Evolutionary conservation across 2,797 vertebrate genomes (phyloP), one percentile per base, ranked within the genome.

Genomic region (Macroramphosus scolopax): DNA sequence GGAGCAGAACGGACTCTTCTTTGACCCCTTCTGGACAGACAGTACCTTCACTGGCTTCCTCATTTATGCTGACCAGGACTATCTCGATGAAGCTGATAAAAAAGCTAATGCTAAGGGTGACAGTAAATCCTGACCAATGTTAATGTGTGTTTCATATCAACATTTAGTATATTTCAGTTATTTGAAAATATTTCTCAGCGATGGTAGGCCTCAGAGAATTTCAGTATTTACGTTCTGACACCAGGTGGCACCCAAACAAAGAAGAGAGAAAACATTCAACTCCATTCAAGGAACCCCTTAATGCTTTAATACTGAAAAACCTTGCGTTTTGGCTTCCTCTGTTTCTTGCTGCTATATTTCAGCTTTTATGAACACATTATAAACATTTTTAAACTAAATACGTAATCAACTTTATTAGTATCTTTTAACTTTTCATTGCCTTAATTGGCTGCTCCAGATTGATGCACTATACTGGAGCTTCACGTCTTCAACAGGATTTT

Each of bases 21-120:
- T 94, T 5, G 96, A 99, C 78, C 95, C 95, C 1, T 97, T 94
- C 80, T 97, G 96, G 95, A 95, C 95, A 5, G 97, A 99, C 81
- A 97, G 96, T 74, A 90, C 95, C 36, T 99, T 99, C 75, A 97
- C 95, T 0, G 96, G 97, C 29, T 98, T 98, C 63, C 92, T 99
- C 17, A 93, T 99, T 72, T 98, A 96, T 0, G 88, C 94, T 0
- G 93, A 99, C 51, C 90, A 92, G 74, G 89, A 89, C 14, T 89
- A 88, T 82, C 81, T 92, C 47, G 89, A 75, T 12, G 88, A 92
- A 61, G 67, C 87, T 8, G 92, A 93, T 37, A 71, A 33, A 5
- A 86, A 78, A 51, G 75, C 76, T 20, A 84, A 83, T 43, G 26
- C 57, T 50, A 51, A 75, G 50, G 57, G 47, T 17, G 72, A 56